phyloP scores from a whole-genome alignment of 2,888 invertebrate genomes.

The Latrodectus elegans region DNA sequence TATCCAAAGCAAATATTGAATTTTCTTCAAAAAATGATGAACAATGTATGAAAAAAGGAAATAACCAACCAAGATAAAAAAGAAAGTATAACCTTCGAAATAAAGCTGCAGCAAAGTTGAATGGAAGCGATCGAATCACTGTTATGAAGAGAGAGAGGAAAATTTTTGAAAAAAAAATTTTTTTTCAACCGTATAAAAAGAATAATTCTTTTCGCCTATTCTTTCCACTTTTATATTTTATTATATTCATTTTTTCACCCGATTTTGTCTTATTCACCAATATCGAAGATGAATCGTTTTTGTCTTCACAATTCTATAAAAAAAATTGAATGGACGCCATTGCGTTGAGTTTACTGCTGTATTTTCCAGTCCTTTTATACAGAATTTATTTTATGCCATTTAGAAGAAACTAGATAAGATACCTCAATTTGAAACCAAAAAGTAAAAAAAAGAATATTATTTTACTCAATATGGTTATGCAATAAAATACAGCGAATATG shows the following conservation, averaged over 20 bases:
- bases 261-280: constrained; percentile 26
- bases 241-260: neutral
- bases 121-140: neutral
- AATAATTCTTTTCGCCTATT: constrained; percentile 30
- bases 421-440: too few relatives aligned
- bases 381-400: too few relatives aligned
- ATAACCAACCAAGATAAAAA: neutral
- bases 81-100: neutral
- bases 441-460: too few relatives aligned
- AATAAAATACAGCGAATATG: too few relatives aligned
- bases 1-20: too few relatives aligned
- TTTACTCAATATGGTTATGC: too few relatives aligned
- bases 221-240: constrained; percentile 5
- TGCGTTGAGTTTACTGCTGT: neutral
- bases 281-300: constrained; percentile 37
- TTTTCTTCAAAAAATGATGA: neutral
- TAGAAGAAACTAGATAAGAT: too few relatives aligned
- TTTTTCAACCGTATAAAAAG: neutral
- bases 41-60: neutral
- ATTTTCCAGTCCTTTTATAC: too few relatives aligned
- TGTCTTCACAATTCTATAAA: constrained; percentile 6
- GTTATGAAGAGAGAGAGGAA: too few relatives aligned
- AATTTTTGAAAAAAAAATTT: too few relatives aligned
- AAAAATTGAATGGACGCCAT: constrained; percentile 30
- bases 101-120: neutral